Percentiles rank a stretch among this genome's conserved stretches.
Evolutionary conservation across 2,113 vertebrate genomes (phyloP).

Genomic region (Xiphophorus hellerii): DNA sequence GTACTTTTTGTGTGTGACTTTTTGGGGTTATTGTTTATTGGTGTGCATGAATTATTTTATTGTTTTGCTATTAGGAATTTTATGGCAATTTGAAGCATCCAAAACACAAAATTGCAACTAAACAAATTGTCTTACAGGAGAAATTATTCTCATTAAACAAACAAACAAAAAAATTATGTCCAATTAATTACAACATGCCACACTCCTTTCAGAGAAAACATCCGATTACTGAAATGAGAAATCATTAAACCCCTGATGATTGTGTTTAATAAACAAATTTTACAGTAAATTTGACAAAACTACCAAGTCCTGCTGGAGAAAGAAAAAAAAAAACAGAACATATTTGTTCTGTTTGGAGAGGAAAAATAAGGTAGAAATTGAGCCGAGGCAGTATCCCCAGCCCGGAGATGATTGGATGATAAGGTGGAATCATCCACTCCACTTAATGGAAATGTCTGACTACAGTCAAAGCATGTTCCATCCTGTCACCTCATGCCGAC

Average conservation of each 20-base stretch:
- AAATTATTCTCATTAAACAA: no score
- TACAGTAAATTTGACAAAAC: background rate
- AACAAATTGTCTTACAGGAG: no score
- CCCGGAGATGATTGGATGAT: constrained; percentile 27
- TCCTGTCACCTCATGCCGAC: constrained; percentile 38
- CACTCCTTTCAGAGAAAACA: no score
- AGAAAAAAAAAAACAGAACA: no score
- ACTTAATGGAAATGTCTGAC: constrained; percentile 47
- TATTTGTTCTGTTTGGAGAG: background rate
- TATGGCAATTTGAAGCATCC: no score
- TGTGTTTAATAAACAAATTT: background rate
- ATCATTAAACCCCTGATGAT: background rate
- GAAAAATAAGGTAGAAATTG: constrained; percentile 3
- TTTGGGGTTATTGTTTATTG: no score
- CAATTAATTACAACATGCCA: no score
- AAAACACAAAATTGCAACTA: no score
- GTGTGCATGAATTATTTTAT: no score
- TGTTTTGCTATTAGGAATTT: no score
- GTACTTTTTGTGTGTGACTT: no score
- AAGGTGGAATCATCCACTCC: constrained; percentile 46
- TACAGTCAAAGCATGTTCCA: constrained; percentile 36
- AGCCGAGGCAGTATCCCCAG: constrained; percentile 10
- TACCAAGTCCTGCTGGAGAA: background rate
- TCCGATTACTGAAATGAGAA: background rate
- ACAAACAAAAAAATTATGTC: no score